Evolutionary conservation across 2,888 invertebrate genomes (phyloP).

Genomic region (Pinctada fucata): DNA sequence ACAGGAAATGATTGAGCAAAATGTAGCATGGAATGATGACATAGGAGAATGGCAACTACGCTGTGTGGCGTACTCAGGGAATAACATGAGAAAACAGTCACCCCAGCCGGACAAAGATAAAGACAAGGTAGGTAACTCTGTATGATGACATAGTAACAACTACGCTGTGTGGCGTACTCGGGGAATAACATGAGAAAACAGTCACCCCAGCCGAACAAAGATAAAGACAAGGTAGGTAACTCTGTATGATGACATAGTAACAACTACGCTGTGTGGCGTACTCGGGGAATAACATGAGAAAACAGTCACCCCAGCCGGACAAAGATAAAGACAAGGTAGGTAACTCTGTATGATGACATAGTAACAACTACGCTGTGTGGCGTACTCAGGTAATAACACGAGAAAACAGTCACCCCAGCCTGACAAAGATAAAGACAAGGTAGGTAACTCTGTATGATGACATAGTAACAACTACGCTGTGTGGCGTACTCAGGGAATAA

Average conservation of each 20-base stretch:
- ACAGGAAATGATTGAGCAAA: conserved; percentile 90
- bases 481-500: conserved; percentile 99
- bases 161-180: conserved; percentile 98
- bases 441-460: too few relatives aligned
- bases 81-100: conserved; percentile 91
- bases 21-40: conserved; percentile 97
- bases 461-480: conserved; percentile 98
- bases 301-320: conserved; percentile 77
- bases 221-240: conserved; percentile 80
- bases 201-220: conserved; percentile 72
- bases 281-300: conserved; percentile 98
- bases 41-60: conserved; percentile 98
- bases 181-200: conserved; percentile 97
- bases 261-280: conserved; percentile 98
- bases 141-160: conserved; percentile 99
- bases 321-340: conserved; percentile 75
- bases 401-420: conserved; percentile 80
- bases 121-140: conserved; percentile 85
- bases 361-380: conserved; percentile 99
- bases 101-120: conserved; percentile 74
- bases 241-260: conserved; percentile 99
- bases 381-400: conserved; percentile 99
- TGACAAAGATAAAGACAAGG: conserved; percentile 75
- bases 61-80: conserved; percentile 98
- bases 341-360: conserved; percentile 98